phyloP scores from a whole-genome alignment of 2,888 invertebrate species.

The Nematopogon swammerdamellus region DNA sequence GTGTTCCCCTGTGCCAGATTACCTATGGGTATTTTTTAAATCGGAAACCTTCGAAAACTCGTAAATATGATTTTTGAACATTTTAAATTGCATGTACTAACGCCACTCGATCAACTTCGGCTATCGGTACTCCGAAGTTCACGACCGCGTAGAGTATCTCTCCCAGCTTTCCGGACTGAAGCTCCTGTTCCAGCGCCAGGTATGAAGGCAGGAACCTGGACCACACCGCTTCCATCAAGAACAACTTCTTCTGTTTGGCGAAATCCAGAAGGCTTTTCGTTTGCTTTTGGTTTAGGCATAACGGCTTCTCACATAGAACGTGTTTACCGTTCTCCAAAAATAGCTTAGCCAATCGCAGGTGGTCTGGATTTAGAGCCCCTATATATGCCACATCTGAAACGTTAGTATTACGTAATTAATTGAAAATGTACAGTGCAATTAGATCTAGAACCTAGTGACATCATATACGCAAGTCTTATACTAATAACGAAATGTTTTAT shows the following conservation, averaged over 20 bases:
- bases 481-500: no score
- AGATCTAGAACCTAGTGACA: no score
- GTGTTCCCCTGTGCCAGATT: no score
- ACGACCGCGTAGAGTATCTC: constrained; percentile 63
- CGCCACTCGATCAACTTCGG: no score
- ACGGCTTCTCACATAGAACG: constrained; percentile 78
- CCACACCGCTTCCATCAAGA: constrained; percentile 79
- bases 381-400: constrained; percentile 75
- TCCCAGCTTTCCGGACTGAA: constrained; percentile 58
- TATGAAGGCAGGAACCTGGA: constrained; percentile 71
- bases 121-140: constrained; percentile 56
- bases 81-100: no score
- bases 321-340: constrained; percentile 72
- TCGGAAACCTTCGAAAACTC: no score
- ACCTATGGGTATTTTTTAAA: no score
- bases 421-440: no score
- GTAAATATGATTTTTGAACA: no score
- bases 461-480: no score
- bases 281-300: constrained; percentile 68
- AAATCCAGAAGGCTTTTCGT: constrained; percentile 57
- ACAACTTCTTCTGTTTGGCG: constrained; percentile 62
- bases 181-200: constrained; percentile 53
- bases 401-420: no score
- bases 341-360: constrained; percentile 59
- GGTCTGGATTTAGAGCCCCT: constrained; percentile 65